Conservation (phyloP, 2,888 invertebrate genomes). For the Junonia oenone region DNA sequence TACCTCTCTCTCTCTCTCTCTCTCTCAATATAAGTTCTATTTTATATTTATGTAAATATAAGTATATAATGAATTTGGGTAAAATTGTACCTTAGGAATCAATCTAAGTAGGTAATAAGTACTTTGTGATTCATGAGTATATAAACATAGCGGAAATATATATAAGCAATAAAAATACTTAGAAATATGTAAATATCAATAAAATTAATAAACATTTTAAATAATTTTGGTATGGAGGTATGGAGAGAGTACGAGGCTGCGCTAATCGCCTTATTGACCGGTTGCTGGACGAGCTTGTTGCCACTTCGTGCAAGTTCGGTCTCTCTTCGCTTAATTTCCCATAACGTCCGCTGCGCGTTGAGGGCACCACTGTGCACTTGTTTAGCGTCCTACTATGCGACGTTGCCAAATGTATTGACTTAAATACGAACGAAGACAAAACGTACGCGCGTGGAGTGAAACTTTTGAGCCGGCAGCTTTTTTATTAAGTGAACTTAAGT, state of each 20-base stretch:
- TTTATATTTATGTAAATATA: too few species aligned
- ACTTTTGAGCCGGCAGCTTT: conserved; percentile 73
- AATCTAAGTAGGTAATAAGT: too few species aligned
- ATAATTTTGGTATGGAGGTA: conserved; percentile 51
- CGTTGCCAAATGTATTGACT: conserved; percentile 80
- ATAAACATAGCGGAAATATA: too few species aligned
- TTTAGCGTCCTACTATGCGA: conserved; percentile 77
- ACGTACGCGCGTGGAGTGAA: conserved; percentile 75
- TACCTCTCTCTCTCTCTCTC: too few species aligned
- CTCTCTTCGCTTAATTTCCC: conserved; percentile 56
- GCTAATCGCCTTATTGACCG: conserved; percentile 79
- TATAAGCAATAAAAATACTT: too few species aligned
- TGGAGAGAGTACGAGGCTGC: conserved; percentile 46
- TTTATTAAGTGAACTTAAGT: conserved; percentile 43
- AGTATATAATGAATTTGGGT: too few species aligned
- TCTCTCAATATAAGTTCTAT: too few species aligned
- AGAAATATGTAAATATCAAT: too few species aligned
- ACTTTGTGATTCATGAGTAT: too few species aligned
- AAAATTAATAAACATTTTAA: conserved; percentile 37
- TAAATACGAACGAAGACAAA: conserved; percentile 70
- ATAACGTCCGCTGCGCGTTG: conserved; percentile 75
- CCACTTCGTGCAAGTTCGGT: conserved; percentile 69
- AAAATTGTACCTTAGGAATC: too few species aligned
- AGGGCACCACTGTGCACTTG: conserved; percentile 76
- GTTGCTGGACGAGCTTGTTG: conserved; percentile 73